Conservation (phyloP, 1,140 invertebrate species). For the Ceratoteleas bidentatus region DNA sequence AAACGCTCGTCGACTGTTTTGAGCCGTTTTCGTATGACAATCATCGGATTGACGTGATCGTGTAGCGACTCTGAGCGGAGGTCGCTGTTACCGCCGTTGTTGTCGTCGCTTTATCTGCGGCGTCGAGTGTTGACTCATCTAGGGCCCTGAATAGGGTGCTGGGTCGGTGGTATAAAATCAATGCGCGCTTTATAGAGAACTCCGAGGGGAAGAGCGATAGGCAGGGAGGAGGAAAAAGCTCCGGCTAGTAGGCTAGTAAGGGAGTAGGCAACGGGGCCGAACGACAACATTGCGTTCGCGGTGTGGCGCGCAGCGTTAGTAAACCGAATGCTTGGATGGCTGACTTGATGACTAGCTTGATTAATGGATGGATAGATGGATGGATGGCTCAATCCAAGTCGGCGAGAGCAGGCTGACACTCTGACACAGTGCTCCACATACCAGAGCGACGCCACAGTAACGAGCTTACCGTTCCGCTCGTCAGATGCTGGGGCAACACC, state of each 20-base stretch:
- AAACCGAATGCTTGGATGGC: no score
- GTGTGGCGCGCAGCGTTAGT: constrained; percentile 13
- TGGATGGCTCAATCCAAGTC: constrained; percentile 39
- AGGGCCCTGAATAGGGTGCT: constrained; percentile 34
- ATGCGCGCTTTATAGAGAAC: constrained; percentile 66
- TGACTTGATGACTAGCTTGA: no score
- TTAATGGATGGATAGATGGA: constrained; percentile 23
- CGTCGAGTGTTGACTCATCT: constrained; percentile 63
- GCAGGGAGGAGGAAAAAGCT: constrained; percentile 5
- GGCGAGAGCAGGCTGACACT: constrained; percentile 73
- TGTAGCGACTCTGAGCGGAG: constrained; percentile 13
- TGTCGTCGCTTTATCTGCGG: constrained; percentile 23
- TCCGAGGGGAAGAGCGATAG: constrained; percentile 64
- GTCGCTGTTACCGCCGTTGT: neutral
- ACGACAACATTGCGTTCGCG: constrained; percentile 28
- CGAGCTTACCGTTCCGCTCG: constrained; percentile 49
- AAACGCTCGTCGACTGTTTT: constrained; percentile 30
- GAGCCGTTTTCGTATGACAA: constrained; percentile 12
- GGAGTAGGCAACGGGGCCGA: constrained; percentile 47
- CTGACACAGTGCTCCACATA: constrained; percentile 79
- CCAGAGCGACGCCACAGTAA: constrained; percentile 64
- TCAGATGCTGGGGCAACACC: constrained; percentile 22
- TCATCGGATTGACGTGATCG: constrained; percentile 39
- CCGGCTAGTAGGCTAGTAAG: constrained; percentile 22
- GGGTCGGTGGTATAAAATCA: constrained; percentile 66